Base-by-base conservation (phyloP, 2,797 vertebrate species). In the Momotus momota region DNA sequence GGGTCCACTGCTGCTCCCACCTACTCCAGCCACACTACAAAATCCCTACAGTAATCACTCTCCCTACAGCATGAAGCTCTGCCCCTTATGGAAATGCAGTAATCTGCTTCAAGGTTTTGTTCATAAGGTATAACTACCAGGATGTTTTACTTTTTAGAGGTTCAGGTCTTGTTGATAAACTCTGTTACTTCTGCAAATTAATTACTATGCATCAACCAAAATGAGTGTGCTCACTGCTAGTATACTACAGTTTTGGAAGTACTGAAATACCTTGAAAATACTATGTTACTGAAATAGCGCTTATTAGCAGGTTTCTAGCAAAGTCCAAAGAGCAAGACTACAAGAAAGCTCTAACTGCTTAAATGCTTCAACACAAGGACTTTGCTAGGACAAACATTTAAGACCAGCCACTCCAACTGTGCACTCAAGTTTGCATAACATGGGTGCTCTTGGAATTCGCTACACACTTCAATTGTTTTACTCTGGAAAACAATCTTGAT, bases 61-160 rank as follows among this genome's bases (percentile, higher is more conserved):
- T 70, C 46, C 64, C 31, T 25, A 38, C 25, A 73, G 64, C 20
- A 27, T 2, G 4, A 35, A 86, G 58, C 7, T 54, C 66, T 20
- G 26, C 25, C 4, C 1, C 20, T 14, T 18, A 3, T 0, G 2
- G 1, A 22, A 15, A 19, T 0, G 6, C n/a, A 64, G 40, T 49
- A 18, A 57, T 25, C 60, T 55, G 26, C 46, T 19, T 33, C 18
- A 61, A 46, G 23, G 55, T 49, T 81, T 69, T 90, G 22, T 54
- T 33, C 38, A 6, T 11, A 46, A 71, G n/a, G 35, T 20, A 43
- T 5, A 60, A 41, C 25, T 17, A 48, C 33, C 41, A 25, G 0
- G 8, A 8, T 43, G 48, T 46, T 74, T 78, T 55, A 79, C 45
- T 52, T 65, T 4, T 4, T 27, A 52, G 29, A 74, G 4, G 18